These are phyloP conservation scores for Clarias platycephalus DNA, from an alignment of 2,797 vertebrate genomes.

Conservation along the genomic window DNA sequence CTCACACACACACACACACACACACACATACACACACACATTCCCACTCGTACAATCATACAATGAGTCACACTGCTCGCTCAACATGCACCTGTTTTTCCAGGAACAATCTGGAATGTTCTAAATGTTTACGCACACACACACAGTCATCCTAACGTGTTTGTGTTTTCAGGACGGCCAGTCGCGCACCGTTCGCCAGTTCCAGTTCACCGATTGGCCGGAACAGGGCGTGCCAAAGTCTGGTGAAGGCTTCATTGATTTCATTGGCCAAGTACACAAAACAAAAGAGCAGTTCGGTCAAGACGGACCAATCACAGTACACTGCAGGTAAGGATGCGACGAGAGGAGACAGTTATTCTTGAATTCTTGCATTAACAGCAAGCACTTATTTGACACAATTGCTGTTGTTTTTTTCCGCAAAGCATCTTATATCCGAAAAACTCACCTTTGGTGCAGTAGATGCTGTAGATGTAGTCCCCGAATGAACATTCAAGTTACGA, in stretches of 20 bases:
- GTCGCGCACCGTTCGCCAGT: constrained; percentile 95
- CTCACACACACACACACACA: background rate
- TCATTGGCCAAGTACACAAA: constrained; percentile 99
- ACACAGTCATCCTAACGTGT: background rate
- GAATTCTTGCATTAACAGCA: background rate
- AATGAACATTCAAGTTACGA: no score
- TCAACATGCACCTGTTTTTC: constrained; percentile 14
- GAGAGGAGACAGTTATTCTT: background rate
- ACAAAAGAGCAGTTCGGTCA: constrained; percentile 99
- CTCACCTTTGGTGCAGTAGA: background rate
- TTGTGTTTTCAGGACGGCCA: constrained; percentile 87
- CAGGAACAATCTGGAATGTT: constrained; percentile 12
- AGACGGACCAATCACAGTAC: constrained; percentile 95
- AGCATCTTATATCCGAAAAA: background rate
- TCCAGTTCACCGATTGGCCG: constrained; percentile 99
- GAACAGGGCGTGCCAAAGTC: constrained; percentile 99
- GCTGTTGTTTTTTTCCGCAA: background rate
- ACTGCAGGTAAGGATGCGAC: constrained; percentile 87
- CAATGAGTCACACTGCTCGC: background rate
- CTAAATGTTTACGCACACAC: background rate
- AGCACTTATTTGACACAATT: background rate
- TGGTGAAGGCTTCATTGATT: constrained; percentile 98
- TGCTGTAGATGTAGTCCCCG: background rate
- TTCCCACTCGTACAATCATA: background rate
- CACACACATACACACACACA: background rate